Conservation (phyloP, 2,888 invertebrate genomes). For the Gortyna flavago region DNA sequence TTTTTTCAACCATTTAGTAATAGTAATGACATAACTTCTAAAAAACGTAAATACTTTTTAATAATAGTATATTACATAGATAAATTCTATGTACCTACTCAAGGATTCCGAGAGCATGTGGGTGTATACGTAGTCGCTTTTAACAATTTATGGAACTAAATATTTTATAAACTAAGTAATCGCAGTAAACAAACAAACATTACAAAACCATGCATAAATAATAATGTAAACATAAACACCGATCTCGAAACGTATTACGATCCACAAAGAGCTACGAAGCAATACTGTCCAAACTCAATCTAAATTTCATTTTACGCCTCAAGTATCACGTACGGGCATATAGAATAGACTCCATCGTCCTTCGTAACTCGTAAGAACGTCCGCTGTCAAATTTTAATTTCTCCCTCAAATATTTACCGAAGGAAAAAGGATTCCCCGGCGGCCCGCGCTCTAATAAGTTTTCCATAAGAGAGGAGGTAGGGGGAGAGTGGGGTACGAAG, state of each 20-base stretch:
- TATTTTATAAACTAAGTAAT: slow-evolving; percentile 37
- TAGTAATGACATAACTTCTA: not conserved
- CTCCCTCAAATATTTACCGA: slow-evolving; percentile 90
- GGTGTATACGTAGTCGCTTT: not conserved
- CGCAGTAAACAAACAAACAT: slow-evolving; percentile 53
- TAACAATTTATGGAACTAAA: slow-evolving; percentile 21
- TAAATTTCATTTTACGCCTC: slow-evolving; percentile 90
- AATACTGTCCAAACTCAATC: slow-evolving; percentile 87
- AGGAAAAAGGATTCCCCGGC: slow-evolving; percentile 90
- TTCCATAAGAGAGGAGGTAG: slow-evolving; percentile 86
- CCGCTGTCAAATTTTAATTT: slow-evolving; percentile 90
- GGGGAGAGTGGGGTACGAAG: slow-evolving; percentile 78
- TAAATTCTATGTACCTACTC: not conserved
- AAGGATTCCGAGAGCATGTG: not conserved
- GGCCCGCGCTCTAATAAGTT: slow-evolving; percentile 90
- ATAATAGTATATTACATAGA: not conserved
- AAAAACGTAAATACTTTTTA: not conserved
- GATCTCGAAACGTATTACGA: slow-evolving; percentile 61
- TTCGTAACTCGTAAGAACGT: slow-evolving; percentile 83
- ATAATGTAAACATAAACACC: slow-evolving; percentile 63
- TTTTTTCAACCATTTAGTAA: not conserved
- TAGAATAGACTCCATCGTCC: slow-evolving; percentile 84
- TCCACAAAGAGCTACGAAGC: slow-evolving; percentile 75
- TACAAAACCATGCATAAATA: slow-evolving; percentile 62
- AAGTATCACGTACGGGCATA: slow-evolving; percentile 88